A percentile compares a stretch with the other conserved stretches of the same genome.
phyloP scores from a whole-genome alignment of 2,113 vertebrate species.

The Bufo bufo region DNA sequence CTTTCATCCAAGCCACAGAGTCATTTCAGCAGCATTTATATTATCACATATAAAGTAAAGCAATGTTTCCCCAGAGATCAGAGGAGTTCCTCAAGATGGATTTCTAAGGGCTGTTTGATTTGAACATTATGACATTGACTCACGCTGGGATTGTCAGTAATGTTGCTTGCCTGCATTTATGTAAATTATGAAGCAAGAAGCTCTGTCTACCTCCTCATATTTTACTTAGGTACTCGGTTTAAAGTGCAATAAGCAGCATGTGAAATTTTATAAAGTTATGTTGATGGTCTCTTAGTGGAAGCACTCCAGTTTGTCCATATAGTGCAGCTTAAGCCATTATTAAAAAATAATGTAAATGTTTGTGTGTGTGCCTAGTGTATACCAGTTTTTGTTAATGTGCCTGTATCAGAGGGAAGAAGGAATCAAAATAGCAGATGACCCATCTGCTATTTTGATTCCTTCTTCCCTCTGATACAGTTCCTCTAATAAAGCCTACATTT shows the following conservation, averaged over 20 bases:
- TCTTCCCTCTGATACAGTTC: too few species aligned
- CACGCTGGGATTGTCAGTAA: neutral
- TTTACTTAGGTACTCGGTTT: neutral
- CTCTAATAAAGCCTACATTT: too few species aligned
- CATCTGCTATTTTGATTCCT: too few species aligned
- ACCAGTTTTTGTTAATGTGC: too few species aligned
- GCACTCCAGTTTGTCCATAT: too few species aligned
- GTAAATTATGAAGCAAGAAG: constrained; percentile 7
- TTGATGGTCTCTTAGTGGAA: neutral
- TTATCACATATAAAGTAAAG: neutral
- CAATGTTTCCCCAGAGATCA: neutral
- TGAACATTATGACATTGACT: neutral
- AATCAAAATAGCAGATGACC: too few species aligned
- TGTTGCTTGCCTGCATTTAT: neutral
- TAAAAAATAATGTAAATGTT: too few species aligned
- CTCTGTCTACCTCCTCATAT: neutral
- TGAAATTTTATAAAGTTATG: too few species aligned
- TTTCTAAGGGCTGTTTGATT: neutral
- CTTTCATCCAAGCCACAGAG: neutral
- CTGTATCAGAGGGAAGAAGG: too few species aligned
- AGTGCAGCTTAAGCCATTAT: too few species aligned
- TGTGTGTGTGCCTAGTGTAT: too few species aligned
- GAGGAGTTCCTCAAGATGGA: neutral
- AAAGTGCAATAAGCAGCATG: too few species aligned
- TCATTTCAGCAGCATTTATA: neutral